Percentiles rank a stretch among this genome's conserved stretches.
These are phyloP conservation scores for Athene noctua DNA, from an alignment of 2,113 vertebrate species.

Conservation along the genomic window DNA sequence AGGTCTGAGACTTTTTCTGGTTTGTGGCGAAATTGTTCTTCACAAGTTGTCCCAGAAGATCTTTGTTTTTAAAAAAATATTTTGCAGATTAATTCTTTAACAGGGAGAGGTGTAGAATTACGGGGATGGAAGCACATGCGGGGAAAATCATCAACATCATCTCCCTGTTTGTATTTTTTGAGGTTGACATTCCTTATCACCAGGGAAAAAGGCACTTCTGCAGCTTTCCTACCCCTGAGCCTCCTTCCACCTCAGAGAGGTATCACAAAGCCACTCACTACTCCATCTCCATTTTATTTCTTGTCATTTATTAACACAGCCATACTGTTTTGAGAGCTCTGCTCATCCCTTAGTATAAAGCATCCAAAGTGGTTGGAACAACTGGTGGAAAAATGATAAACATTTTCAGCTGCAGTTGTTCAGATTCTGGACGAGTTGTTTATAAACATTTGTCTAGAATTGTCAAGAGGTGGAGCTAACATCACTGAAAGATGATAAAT, in stretches of 20 bases:
- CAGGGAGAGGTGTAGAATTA: not conserved
- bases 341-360: not conserved
- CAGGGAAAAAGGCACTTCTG: not conserved
- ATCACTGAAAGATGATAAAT: conserved; percentile 33
- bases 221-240: not conserved
- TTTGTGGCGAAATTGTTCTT: not conserved
- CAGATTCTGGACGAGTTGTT: conserved; percentile 18
- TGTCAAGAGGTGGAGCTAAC: conserved; percentile 40
- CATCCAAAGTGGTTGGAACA: not conserved
- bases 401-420: not conserved
- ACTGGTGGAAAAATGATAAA: not conserved
- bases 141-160: not conserved
- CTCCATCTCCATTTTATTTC: not conserved
- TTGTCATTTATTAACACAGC: not conserved
- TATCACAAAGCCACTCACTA: not conserved
- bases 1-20: not conserved
- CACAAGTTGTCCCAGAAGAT: not conserved
- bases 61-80: not conserved
- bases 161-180: not conserved
- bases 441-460: conserved; percentile 1
- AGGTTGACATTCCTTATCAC: not conserved
- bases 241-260: not conserved
- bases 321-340: not conserved
- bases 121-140: not conserved
- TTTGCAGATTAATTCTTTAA: not conserved